Evolutionary conservation across 2,888 invertebrate genomes (phyloP).

Genomic region (Lasiommata megera): DNA sequence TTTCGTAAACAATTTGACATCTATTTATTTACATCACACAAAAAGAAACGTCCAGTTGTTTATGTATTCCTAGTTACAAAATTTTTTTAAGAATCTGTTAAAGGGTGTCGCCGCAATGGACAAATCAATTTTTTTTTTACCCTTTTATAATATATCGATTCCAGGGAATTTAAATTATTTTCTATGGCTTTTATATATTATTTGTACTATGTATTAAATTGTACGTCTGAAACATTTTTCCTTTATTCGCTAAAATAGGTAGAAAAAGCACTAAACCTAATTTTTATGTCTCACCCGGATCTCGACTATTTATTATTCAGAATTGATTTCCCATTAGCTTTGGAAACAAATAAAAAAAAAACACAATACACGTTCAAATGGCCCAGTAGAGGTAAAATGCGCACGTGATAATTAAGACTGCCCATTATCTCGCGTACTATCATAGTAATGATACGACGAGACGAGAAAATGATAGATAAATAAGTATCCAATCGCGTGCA

Average conservation of each 20-base stretch:
- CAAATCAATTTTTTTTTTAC: background rate
- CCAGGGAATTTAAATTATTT: background rate
- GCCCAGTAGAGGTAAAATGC: too few relatives aligned
- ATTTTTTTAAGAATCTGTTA: background rate
- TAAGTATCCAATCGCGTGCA: too few relatives aligned
- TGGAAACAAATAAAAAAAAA: too few relatives aligned
- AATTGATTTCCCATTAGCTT: too few relatives aligned
- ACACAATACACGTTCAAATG: too few relatives aligned
- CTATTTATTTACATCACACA: background rate
- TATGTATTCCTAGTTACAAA: background rate
- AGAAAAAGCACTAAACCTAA: background rate
- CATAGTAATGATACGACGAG: too few relatives aligned
- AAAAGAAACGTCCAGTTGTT: background rate
- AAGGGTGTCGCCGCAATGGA: background rate
- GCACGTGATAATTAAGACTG: too few relatives aligned
- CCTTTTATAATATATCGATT: background rate
- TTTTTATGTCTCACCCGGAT: background rate
- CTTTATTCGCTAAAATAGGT: background rate
- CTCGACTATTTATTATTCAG: too few relatives aligned
- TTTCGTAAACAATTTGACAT: background rate
- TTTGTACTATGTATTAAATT: background rate
- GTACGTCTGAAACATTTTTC: background rate
- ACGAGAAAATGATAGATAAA: too few relatives aligned
- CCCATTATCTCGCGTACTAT: too few relatives aligned
- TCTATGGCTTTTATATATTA: background rate